phyloP scores from a whole-genome alignment of 2,797 vertebrate genomes.

The Schizopygopsis malacanthus region DNA sequence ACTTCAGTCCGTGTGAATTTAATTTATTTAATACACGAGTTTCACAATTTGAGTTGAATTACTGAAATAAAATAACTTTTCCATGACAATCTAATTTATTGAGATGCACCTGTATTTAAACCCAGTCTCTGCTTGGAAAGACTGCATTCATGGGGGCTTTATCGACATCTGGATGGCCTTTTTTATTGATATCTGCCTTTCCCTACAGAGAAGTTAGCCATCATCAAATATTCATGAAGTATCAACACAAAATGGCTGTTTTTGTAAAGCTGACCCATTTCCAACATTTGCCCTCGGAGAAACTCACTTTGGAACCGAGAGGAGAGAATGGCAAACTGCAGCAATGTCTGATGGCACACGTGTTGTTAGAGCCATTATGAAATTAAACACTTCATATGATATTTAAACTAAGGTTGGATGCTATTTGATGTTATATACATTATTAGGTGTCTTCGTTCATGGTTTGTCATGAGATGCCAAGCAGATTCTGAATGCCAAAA shows the following conservation, averaged over 20 bases:
- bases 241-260: conserved; percentile 77
- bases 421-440: not conserved
- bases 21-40: too few species aligned
- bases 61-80: too few species aligned
- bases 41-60: too few species aligned
- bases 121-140: not conserved
- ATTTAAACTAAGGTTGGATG: not conserved
- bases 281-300: conserved; percentile 75
- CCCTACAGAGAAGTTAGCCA: conserved; percentile 71
- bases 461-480: not conserved
- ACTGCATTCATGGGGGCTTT: conserved; percentile 21
- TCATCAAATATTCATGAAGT: conserved; percentile 79
- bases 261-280: conserved; percentile 80
- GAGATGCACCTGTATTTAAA: not conserved
- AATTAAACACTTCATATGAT: conserved; percentile 8
- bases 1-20: too few species aligned
- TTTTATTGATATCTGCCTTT: conserved; percentile 67
- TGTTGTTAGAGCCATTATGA: not conserved
- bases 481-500: conserved; percentile 30
- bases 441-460: not conserved
- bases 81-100: too few species aligned
- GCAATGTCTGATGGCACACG: conserved; percentile 5
- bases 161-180: conserved; percentile 44
- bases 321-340: conserved; percentile 60
- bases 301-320: conserved; percentile 73